A percentile compares a stretch with the other conserved stretches of the same genome.
phyloP scores from a whole-genome alignment of 23 tunicate species.

The Corella eumyota region DNA sequence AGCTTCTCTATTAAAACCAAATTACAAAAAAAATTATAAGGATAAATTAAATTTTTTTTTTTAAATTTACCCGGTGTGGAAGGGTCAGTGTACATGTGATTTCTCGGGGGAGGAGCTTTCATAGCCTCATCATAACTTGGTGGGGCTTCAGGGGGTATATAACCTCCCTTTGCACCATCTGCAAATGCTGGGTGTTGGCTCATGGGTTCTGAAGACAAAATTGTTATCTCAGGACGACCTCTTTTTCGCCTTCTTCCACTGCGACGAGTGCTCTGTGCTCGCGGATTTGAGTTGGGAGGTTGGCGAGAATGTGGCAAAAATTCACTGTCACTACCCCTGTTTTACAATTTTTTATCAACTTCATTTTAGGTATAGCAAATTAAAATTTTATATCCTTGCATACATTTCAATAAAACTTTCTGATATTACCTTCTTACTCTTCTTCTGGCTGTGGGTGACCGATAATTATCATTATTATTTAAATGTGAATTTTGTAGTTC shows the following conservation, averaged over 20 bases:
- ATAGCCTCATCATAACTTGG: slow-evolving; percentile 87
- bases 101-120: slow-evolving; percentile 19
- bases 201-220: slow-evolving; percentile 68
- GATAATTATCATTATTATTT: too few relatives aligned
- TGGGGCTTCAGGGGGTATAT: slow-evolving; percentile 91
- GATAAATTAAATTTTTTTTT: too few relatives aligned
- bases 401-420: too few relatives aligned
- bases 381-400: too few relatives aligned
- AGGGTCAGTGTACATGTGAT: slow-evolving; percentile 24
- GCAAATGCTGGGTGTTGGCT: slow-evolving; percentile 75
- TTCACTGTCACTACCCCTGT: slow-evolving; percentile 27
- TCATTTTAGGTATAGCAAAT: too few relatives aligned
- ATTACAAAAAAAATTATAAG: too few relatives aligned
- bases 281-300: too few relatives aligned
- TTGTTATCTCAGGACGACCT: slow-evolving; percentile 70
- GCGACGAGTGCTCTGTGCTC: slow-evolving; percentile 20
- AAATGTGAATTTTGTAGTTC: too few relatives aligned
- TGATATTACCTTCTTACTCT: too few relatives aligned
- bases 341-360: too few relatives aligned
- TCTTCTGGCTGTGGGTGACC: too few relatives aligned
- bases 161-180: slow-evolving; percentile 77
- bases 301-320: background rate
- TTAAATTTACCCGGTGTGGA: slow-evolving; percentile 12
- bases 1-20: too few relatives aligned
- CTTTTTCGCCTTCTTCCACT: slow-evolving; percentile 23